Evolutionary conservation across 2,113 vertebrate genomes (phyloP).

Genomic region (Serilophus lunatus): DNA sequence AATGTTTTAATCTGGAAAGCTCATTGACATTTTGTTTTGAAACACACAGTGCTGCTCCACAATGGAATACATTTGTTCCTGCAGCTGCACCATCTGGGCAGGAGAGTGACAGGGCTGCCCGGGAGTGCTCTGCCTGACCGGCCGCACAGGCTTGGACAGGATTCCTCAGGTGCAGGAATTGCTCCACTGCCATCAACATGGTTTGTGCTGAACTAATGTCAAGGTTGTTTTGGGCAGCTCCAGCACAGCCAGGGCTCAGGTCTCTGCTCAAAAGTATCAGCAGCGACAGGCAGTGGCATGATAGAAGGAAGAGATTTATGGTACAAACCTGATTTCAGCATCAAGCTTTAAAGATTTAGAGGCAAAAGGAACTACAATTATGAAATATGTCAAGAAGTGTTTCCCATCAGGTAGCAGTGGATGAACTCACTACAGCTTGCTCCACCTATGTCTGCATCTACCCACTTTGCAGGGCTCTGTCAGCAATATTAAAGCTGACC

Average conservation of each 20-base stretch:
- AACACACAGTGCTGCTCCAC: neutral
- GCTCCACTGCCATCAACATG: neutral
- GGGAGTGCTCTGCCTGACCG: rapidly evolving
- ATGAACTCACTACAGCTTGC: neutral
- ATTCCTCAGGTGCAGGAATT: neutral
- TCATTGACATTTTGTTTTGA: slow-evolving; percentile 53
- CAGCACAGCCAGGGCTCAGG: neutral
- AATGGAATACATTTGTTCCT: neutral
- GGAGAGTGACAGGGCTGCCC: neutral
- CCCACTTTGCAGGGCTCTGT: neutral
- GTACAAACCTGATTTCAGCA: neutral
- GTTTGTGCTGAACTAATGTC: neutral
- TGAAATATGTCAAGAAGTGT: neutral
- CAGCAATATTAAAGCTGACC: neutral
- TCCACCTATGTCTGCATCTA: neutral
- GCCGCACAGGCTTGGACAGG: neutral
- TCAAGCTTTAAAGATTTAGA: neutral
- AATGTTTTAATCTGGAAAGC: slow-evolving; percentile 63
- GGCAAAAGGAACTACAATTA: neutral
- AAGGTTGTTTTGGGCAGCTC: neutral
- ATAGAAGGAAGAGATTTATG: neutral
- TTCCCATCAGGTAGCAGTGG: neutral
- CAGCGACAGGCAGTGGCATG: neutral
- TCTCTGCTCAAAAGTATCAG: neutral
- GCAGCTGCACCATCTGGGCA: neutral